These are phyloP conservation scores for Micropoecilia bifurca DNA, from an alignment of 2,797 vertebrate species.

Conservation along the genomic window DNA sequence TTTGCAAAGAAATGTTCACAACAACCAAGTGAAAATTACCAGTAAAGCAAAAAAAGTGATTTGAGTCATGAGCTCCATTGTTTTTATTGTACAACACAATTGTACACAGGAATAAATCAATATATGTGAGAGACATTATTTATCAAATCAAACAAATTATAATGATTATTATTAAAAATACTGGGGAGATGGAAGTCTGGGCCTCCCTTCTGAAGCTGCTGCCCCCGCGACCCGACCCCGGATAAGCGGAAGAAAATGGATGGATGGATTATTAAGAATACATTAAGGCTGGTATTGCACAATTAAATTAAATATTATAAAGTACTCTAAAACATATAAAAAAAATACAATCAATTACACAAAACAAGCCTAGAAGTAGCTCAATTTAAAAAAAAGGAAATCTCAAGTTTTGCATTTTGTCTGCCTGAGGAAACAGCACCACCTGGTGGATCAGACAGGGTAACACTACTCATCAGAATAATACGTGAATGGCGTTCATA, in stretches of 20 bases:
- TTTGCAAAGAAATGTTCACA: background rate
- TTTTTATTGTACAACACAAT: background rate
- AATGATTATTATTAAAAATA: background rate
- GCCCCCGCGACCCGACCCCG: no score
- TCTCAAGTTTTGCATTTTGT: background rate
- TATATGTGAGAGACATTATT: background rate
- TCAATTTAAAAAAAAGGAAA: background rate
- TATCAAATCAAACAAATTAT: background rate
- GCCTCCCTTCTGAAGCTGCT: no score
- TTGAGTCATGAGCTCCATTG: background rate
- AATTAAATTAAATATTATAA: background rate
- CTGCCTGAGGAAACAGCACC: conserved; percentile 23
- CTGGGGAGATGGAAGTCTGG: no score
- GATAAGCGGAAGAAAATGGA: no score
- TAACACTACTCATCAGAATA: background rate
- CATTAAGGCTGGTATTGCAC: background rate
- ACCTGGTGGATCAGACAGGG: conserved; percentile 53
- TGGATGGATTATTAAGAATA: no score
- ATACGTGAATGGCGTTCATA: background rate
- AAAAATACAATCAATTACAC: background rate
- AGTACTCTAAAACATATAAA: background rate
- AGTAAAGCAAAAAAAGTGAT: background rate
- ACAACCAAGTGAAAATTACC: background rate
- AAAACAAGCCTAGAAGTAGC: background rate
- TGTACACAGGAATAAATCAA: background rate